Base-by-base conservation (phyloP, 1,140 invertebrate species). In the Anagrus nilaparvatae region DNA sequence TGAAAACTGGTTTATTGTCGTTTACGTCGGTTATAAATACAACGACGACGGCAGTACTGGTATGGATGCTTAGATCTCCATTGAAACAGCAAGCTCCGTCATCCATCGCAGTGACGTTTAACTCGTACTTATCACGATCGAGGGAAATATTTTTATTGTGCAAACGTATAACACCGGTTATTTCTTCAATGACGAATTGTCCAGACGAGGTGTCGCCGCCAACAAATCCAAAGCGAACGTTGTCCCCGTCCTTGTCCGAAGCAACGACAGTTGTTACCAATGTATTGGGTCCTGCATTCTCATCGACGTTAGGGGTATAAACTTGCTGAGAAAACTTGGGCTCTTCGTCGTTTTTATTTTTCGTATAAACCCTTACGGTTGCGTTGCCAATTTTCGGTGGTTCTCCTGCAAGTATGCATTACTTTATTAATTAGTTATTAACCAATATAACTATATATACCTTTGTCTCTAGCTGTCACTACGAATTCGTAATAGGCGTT, bases 1-100 rank as follows among this genome's bases (percentile, higher is more conserved):
- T 87, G 55, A 96, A 96, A 19, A 91, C 80, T 0, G 91, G 90
- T 54, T 93, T 94, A 58, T 94, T 94, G 51, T 95, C 90, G 58
- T 95, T 96, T 1, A 95, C 90, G 57, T 96, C 92, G 1, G 91
- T 95, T 31, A 96, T 94, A 54, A 94, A 94, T 0, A 96, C 91
- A 2, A 95, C 91, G 2, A 95, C 90, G 0, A 95, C 87, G n/a
- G 90, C 91, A 0, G 90, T 94, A 16, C 84, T 88, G 0, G 89
- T 94, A 55, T 95, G 90, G 44, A 88, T 85, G 0, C 83, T 89
- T 0, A 75, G 67, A 37, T 83, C 81, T 0, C 89, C 89, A 48
- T 89, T 85, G 3, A 81, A 79, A 58, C 91, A 96, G 60, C 91
- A 96, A 3, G 85, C 82, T 1, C 91, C 91, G 60, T 95, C 90